Evolutionary conservation across 2,888 invertebrate genomes (phyloP).

Genomic region (Leistus spinibarbis): DNA sequence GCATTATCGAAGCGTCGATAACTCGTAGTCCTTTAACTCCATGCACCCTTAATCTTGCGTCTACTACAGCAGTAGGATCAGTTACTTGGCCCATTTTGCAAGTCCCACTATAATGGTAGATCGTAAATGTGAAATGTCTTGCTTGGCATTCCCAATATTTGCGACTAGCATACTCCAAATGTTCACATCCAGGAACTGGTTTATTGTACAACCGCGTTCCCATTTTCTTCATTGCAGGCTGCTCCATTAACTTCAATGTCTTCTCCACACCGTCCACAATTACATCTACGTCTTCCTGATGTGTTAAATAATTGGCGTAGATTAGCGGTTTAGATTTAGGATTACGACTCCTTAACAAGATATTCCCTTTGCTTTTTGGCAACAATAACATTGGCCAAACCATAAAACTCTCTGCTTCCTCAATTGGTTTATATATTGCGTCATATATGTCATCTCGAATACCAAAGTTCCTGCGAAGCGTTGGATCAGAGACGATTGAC

Average conservation of each 20-base stretch:
- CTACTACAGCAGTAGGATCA: constrained; percentile 69
- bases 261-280: constrained; percentile 69
- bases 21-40: constrained; percentile 73
- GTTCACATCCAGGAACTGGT: constrained; percentile 66
- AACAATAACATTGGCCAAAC: constrained; percentile 63
- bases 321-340: constrained; percentile 65
- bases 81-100: constrained; percentile 68
- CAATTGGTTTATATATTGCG: constrained; percentile 52
- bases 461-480: constrained; percentile 57
- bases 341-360: constrained; percentile 62
- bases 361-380: constrained; percentile 65
- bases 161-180: constrained; percentile 66
- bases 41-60: constrained; percentile 66
- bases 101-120: constrained; percentile 72
- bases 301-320: constrained; percentile 66
- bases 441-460: constrained; percentile 54
- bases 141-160: constrained; percentile 73
- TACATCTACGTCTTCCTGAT: constrained; percentile 66
- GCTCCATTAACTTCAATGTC: constrained; percentile 63
- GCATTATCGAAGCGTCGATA: constrained; percentile 81
- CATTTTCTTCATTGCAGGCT: constrained; percentile 64
- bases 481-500: constrained; percentile 64
- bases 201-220: constrained; percentile 66
- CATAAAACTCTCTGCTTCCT: constrained; percentile 56
- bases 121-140: constrained; percentile 70